Base-by-base conservation (phyloP, 1,140 invertebrate genomes). In the Cylas formicarius region DNA sequence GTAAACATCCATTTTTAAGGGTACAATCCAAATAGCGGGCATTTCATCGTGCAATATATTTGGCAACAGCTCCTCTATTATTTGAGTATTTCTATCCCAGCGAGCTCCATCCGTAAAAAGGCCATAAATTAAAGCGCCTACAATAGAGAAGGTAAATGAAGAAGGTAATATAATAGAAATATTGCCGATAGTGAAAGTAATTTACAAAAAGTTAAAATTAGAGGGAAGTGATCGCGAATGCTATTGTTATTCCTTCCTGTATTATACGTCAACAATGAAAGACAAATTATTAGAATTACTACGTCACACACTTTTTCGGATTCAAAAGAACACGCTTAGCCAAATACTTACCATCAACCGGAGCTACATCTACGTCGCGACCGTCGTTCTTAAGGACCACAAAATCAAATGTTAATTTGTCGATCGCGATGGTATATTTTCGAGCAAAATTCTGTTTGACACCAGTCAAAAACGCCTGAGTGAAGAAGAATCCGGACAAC, bases 401-500 rank as follows among this genome's bases (percentile, higher is more conserved):
- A 38, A 54, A 58, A 50, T 58, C 56, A 34, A 56, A 58, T 2
- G 56, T 58, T 13, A 94, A 66, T 39, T 83, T 79, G 70, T 95
- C 90, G 28, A 95, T 93, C 2, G 90, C 85, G 52, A 92, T 86
- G 56, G 78, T 81, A 53, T 85, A 84, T 59, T 85, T 85, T 43
- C 93, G 69, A 2, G 92, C 91, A 67, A 74, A 95, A 66, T 96
- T 95, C 67, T 96, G 92, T 52, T 90, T 79, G 1, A 85, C 86
- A 2, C 86, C 91, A 6, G 92, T 95, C 10, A 97, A 70, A 65
- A 97, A 96, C 0, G 88, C 89, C 68, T 96, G 90, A 0, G 89
- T 90, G 61, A 95, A 95, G 58, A 87, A 96, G 64, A 97, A 94
- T 7, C 90, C 92, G 0, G 90, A 90, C 3, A 97, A 72, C 93